These are phyloP conservation scores for Acanthiza pusilla DNA, from an alignment of 2,797 vertebrate species.

Conservation along the genomic window DNA sequence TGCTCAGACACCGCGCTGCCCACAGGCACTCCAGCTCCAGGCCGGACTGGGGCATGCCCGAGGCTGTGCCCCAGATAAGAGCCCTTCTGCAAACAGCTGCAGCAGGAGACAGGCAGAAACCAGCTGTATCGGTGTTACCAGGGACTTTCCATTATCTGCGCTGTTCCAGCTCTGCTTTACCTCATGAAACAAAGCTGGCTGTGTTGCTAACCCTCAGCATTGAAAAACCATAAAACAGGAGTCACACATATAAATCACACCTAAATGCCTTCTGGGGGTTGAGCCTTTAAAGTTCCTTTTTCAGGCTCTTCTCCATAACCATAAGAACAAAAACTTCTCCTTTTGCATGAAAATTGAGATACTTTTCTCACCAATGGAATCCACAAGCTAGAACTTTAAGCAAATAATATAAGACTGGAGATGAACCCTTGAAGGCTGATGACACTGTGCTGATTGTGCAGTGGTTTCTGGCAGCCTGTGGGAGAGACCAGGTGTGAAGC, in stretches of 20 bases:
- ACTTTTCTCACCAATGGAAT: background rate
- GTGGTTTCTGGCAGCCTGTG: background rate
- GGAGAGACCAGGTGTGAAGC: background rate
- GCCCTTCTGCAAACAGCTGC: constrained; percentile 10
- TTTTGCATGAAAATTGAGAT: background rate
- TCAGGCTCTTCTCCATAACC: constrained; percentile 28
- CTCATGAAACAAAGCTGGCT: constrained; percentile 50
- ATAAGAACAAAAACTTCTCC: background rate
- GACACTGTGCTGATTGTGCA: background rate
- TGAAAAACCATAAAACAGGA: constrained; percentile 22
- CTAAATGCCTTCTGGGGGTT: constrained; percentile 7
- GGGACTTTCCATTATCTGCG: constrained; percentile 60
- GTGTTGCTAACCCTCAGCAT: constrained; percentile 16
- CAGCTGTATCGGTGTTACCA: constrained; percentile 13
- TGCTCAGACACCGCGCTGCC: background rate
- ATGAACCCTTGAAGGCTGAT: background rate
- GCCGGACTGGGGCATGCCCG: background rate
- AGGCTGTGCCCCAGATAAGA: background rate
- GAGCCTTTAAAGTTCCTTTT: constrained; percentile 29
- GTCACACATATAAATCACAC: constrained; percentile 28
- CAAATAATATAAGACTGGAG: background rate
- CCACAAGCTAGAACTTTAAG: background rate
- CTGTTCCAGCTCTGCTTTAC: constrained; percentile 28
- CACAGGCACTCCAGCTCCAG: background rate
- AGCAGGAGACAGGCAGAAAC: background rate